phyloP scores from a whole-genome alignment of 2,888 invertebrate species.

The Drosophila meridiana region DNA sequence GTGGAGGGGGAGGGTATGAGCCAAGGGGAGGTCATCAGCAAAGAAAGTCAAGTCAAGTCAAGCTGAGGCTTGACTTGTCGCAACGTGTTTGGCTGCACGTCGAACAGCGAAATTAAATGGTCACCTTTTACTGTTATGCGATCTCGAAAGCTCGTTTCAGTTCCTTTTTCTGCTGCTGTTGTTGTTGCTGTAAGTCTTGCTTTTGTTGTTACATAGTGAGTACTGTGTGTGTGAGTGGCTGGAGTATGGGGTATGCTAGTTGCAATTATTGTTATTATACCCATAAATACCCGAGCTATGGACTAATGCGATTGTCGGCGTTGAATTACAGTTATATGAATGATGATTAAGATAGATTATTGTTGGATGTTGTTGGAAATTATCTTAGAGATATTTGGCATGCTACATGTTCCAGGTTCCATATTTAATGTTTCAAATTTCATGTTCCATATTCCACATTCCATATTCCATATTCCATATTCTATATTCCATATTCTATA shows the following conservation, averaged over 20 bases:
- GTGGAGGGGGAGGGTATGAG: not conserved
- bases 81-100: constrained; percentile 57
- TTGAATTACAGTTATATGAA: not conserved
- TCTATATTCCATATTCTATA: too few species aligned
- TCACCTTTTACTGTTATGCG: constrained; percentile 57
- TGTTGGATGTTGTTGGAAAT: not conserved
- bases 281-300: not conserved
- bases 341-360: too few species aligned
- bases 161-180: constrained; percentile 17
- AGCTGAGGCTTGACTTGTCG: constrained; percentile 36
- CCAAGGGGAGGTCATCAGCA: constrained; percentile 34
- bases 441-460: not conserved
- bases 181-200: constrained; percentile 9
- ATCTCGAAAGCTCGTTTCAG: constrained; percentile 31
- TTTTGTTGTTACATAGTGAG: not conserved
- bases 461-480: not conserved
- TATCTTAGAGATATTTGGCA: not conserved
- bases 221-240: not conserved
- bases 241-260: not conserved
- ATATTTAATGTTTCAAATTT: not conserved
- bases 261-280: not conserved
- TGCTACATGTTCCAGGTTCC: not conserved
- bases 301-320: not conserved
- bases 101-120: constrained; percentile 72
- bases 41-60: constrained; percentile 41